These are phyloP conservation scores for Syndactyla subalaris DNA, from an alignment of 2,797 vertebrate species.

Conservation along the genomic window DNA sequence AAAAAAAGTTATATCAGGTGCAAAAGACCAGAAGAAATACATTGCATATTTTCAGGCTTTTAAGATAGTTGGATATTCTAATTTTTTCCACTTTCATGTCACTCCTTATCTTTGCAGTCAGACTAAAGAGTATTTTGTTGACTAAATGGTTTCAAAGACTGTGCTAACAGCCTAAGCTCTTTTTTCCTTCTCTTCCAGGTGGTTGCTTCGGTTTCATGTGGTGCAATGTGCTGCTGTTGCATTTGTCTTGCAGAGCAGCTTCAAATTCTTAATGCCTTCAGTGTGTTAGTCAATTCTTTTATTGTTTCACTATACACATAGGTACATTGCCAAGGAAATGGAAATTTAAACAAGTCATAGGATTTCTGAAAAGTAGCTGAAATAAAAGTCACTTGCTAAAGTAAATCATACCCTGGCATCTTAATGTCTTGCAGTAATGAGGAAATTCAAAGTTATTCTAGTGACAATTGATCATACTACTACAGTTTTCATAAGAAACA, in stretches of 20 bases:
- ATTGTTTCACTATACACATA: constrained; percentile 45
- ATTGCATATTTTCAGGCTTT: background rate
- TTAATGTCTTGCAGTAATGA: constrained; percentile 76
- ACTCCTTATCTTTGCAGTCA: constrained; percentile 45
- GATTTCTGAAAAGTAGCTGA: constrained; percentile 63
- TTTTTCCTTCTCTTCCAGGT: constrained; percentile 45
- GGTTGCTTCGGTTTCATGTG: background rate
- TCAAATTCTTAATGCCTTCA: constrained; percentile 32
- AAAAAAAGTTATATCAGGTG: background rate
- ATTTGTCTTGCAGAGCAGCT: constrained; percentile 37
- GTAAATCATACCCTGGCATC: constrained; percentile 71
- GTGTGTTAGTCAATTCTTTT: background rate
- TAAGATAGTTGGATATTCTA: constrained; percentile 7
- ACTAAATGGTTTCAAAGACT: constrained; percentile 52
- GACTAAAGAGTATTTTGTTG: constrained; percentile 63
- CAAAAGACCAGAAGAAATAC: background rate
- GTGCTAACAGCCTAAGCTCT: background rate
- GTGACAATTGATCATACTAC: constrained; percentile 63
- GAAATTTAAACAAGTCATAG: constrained; percentile 70
- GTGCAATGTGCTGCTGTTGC: background rate
- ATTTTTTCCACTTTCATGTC: constrained; percentile 59
- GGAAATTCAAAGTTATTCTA: constrained; percentile 73
- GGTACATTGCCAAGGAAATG: constrained; percentile 49
- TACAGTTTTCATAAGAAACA: constrained; percentile 28
- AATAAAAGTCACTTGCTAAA: constrained; percentile 61